Percentiles rank a stretch among this genome's conserved stretches.
phyloP scores from a whole-genome alignment of 2,113 vertebrate genomes.

The Sula dactylatra region DNA sequence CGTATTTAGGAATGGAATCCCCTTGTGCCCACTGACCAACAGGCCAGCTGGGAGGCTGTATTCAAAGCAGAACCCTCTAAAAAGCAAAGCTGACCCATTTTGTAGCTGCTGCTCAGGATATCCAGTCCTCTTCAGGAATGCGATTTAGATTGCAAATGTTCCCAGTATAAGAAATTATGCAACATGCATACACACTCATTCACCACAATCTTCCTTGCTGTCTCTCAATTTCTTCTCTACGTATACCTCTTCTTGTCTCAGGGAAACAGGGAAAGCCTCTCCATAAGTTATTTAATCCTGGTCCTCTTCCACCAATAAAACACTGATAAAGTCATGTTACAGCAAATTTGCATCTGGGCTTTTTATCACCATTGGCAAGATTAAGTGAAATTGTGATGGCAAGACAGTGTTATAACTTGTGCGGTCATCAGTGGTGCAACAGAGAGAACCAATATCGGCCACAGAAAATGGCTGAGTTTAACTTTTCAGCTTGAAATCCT shows the following conservation, averaged over 20 bases:
- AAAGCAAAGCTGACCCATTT: background rate
- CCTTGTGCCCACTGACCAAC: fast-evolving
- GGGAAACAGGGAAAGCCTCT: background rate
- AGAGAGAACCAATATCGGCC: background rate
- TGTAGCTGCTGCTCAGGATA: background rate
- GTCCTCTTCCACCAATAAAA: background rate
- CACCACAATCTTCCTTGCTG: background rate
- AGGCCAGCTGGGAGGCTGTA: background rate
- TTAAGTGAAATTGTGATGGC: background rate
- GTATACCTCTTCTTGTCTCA: background rate
- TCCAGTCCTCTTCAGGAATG: background rate
- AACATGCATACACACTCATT: background rate
- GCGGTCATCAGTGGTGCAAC: background rate
- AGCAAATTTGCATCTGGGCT: background rate
- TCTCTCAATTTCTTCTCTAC: background rate
- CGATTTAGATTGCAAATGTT: background rate
- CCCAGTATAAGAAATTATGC: background rate
- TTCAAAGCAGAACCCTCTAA: background rate
- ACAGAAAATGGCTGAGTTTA: background rate
- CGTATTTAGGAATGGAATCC: background rate
- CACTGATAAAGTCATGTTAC: background rate
- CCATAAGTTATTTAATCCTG: background rate
- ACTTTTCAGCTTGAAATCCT: background rate
- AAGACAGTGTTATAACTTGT: background rate
- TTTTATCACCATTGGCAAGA: background rate